These are phyloP conservation scores for Drosophila neonasuta DNA, from an alignment of 2,888 invertebrate species.

Conservation along the genomic window DNA sequence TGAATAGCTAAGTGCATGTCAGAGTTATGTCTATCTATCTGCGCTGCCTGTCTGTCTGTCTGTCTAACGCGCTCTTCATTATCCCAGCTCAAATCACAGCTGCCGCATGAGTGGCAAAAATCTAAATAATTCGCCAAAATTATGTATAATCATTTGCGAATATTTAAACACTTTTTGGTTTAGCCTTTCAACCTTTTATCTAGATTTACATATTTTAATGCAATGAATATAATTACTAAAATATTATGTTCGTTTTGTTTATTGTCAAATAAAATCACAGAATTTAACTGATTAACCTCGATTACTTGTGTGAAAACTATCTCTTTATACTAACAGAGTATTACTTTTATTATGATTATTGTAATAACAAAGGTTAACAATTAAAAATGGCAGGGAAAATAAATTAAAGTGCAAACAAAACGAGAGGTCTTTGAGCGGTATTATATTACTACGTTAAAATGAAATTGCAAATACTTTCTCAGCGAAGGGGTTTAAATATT, in stretches of 20 bases:
- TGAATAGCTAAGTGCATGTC: conserved; percentile 32
- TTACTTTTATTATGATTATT: too few relatives aligned
- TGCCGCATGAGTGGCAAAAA: conserved; percentile 3
- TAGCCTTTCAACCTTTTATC: neutral
- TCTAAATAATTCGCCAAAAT: conserved; percentile 8
- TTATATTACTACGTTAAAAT: too few relatives aligned
- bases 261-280: too few relatives aligned
- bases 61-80: conserved; percentile 12
- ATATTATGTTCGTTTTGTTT: neutral
- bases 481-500: neutral
- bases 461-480: neutral
- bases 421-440: too few relatives aligned
- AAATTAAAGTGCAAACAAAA: neutral
- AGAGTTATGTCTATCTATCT: conserved; percentile 11
- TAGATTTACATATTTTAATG: neutral
- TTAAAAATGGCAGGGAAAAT: neutral
- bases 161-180: neutral
- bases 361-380: too few relatives aligned
- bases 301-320: too few relatives aligned
- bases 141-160: conserved; percentile 4
- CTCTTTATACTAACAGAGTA: too few relatives aligned
- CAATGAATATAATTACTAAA: neutral
- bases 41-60: conserved; percentile 6
- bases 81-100: conserved; percentile 22
- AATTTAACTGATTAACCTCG: too few relatives aligned